A percentile compares a stretch with the other conserved stretches of the same genome.
phyloP scores from a whole-genome alignment of 2,797 vertebrate species.

The Lophotriccus pileatus region DNA sequence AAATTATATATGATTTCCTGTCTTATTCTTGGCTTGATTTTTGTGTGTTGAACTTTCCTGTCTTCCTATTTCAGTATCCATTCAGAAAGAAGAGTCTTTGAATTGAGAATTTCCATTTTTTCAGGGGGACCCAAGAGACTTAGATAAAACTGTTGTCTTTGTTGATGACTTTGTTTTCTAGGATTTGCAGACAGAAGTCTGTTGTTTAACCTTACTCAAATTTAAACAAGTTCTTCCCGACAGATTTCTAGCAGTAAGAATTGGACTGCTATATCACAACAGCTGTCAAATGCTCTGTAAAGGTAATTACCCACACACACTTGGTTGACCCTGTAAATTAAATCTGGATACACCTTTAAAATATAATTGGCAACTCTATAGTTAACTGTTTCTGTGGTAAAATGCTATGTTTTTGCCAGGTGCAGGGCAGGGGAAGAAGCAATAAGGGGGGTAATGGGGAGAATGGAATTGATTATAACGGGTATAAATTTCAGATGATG shows the following conservation, averaged over 20 bases:
- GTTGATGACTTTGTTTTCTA: not conserved
- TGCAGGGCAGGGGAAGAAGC: not conserved
- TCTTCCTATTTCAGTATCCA: not conserved
- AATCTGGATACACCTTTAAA: conserved; percentile 23
- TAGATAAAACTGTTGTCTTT: not conserved
- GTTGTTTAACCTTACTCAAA: not conserved
- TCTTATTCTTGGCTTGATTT: not conserved
- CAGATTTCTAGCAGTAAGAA: not conserved
- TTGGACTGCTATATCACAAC: not conserved
- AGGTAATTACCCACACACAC: not conserved
- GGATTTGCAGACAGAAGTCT: not conserved
- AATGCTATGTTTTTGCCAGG: not conserved
- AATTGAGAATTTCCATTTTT: not conserved
- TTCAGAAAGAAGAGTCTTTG: not conserved
- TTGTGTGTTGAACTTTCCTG: not conserved
- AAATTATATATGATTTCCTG: not conserved
- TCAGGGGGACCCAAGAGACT: not conserved
- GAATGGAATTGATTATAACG: conserved; percentile 27
- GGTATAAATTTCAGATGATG: conserved; percentile 48
- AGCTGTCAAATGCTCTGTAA: conserved; percentile 18
- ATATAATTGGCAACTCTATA: not conserved
- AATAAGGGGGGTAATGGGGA: not conserved
- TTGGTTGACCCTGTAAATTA: not conserved
- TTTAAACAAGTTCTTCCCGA: not conserved
- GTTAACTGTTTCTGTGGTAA: not conserved